Evolutionary conservation across 2,888 invertebrate species (phyloP), one percentile per base, ranked within the genome.

Genomic region (Hofmannophila pseudospretella): DNA sequence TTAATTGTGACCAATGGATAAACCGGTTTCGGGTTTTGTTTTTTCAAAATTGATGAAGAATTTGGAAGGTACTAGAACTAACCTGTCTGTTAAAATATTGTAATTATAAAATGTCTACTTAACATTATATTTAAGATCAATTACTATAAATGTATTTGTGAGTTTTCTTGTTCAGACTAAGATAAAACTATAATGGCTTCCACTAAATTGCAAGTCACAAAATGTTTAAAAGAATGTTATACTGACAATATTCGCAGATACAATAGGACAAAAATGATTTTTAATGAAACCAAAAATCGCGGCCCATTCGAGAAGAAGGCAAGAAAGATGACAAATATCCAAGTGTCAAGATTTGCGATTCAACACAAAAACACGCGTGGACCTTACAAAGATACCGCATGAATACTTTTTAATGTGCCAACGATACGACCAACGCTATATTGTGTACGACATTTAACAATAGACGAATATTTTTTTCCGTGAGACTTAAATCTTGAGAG

Each of bases 341-440:
- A 72, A 73, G 81, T 84, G 84, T 84, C 80, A 81, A 76, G 70
- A 79, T 79, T 54, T 61, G 65, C 69, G 55, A 75, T 74, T 64
- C 54, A 44, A 61, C 67, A 77, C 72, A 81, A 79, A 66, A 58
- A 63, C 51, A 59, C 49, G 58, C 63, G 63, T 64, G 70, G 72
- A 74, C 71, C 64, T 64, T 62, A 76, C 68, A 79, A 79, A 67
- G 71, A 74, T 75, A 81, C 81, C 81, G 76, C 80, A 79, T 85
- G 85, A 85, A 86, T 86, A 81, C 84, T 85, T 84, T 86, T 86
- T 86, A 85, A 86, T 85, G 82, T 66, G 82, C 79, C 81, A 82
- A 71, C 73, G 84, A 85, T 86, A 84, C 84, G 82, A 76, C 85
- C 81, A 79, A 70, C 71, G 66, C 63, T 53, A n/a, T 60, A 81